Evolutionary conservation across 2,113 vertebrate genomes (phyloP), one percentile per base, ranked within the genome.

Genomic region (Perognathus longimembris): DNA sequence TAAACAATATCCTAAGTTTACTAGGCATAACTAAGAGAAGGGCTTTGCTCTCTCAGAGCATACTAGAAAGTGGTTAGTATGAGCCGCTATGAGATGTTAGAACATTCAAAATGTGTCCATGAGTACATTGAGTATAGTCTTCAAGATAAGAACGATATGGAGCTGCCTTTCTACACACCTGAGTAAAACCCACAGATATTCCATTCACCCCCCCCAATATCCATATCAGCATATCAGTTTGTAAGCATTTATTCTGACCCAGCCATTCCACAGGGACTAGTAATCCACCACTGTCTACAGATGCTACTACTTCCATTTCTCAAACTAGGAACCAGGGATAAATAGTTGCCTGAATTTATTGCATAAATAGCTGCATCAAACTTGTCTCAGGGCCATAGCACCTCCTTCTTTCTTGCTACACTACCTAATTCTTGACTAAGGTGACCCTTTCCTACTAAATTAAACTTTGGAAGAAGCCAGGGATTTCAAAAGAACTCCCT

Each of bases 401-500:
- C 20, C 9, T 22, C 3, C 10, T 54, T 91, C 34, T 36, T 84
- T 61, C 73, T 45, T 24, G 3, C 18, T 21, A 9, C 66, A n/a
- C 22, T 61, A 90, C 0, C 6, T 21, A 22, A 26, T 96, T 92
- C 71, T 92, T 59, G 28, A 54, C n/a, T 89, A 84, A 63, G 18
- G 32, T 34, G 40, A 76, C 28, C 12, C 12, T 90, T 82, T 85
- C 11, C 38, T 32, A 64, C 5, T 59, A 15, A 88, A 59, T 42
- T 82, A 66, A 94, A 74, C 5, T 82, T 88, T 88, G 74, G 84
- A 28, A 50, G n/a, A 91, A 93, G 28, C 5, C 59, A 71, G 18
- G 21, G 30, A 73, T 61, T 24, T 34, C 18, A 64, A 45, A 11
- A 79, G n/a, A 76, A 85, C 40, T 57, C 90, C 85, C 70, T 78